These are phyloP conservation scores for Pomatostomus ruficeps DNA, from an alignment of 2,113 vertebrate genomes.

Conservation along the genomic window DNA sequence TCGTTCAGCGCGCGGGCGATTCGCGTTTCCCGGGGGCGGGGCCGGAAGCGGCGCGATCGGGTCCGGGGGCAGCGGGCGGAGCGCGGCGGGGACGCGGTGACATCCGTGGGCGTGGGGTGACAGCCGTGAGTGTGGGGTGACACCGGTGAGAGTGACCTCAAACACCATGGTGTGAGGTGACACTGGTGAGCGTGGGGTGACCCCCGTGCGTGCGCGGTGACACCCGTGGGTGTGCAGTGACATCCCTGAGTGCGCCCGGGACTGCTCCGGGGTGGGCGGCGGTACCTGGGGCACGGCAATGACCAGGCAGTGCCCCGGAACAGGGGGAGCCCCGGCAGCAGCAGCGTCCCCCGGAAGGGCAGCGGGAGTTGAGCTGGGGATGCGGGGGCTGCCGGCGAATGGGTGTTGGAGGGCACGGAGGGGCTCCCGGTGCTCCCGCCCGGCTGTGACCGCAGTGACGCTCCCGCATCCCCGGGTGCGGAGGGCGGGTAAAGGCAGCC, in stretches of 20 bases:
- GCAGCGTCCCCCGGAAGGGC: neutral
- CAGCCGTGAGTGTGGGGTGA: neutral
- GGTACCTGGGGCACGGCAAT: neutral
- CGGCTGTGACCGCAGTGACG: too few relatives aligned
- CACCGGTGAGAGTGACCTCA: too few relatives aligned
- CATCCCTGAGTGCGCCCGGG: neutral
- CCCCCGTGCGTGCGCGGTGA: too few relatives aligned
- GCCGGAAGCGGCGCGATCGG: neutral
- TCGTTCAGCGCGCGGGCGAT: rapidly evolving
- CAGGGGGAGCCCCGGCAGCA: too few relatives aligned
- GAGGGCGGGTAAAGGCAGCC: neutral
- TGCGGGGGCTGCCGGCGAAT: neutral
- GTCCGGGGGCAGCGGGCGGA: neutral
- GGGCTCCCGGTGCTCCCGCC: too few relatives aligned
- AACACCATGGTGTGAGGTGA: too few relatives aligned
- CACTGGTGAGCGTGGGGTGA: too few relatives aligned
- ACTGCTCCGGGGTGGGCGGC: neutral
- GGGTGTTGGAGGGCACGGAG: neutral
- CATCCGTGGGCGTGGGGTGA: too few relatives aligned
- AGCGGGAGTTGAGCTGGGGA: neutral
- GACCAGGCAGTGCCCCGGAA: neutral
- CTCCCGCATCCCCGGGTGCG: too few relatives aligned
- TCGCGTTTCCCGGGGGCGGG: neutral
- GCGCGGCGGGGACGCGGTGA: neutral
- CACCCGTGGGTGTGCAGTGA: neutral